phyloP scores from a whole-genome alignment of 1,140 invertebrate species.

The Glossosoma conforme region DNA sequence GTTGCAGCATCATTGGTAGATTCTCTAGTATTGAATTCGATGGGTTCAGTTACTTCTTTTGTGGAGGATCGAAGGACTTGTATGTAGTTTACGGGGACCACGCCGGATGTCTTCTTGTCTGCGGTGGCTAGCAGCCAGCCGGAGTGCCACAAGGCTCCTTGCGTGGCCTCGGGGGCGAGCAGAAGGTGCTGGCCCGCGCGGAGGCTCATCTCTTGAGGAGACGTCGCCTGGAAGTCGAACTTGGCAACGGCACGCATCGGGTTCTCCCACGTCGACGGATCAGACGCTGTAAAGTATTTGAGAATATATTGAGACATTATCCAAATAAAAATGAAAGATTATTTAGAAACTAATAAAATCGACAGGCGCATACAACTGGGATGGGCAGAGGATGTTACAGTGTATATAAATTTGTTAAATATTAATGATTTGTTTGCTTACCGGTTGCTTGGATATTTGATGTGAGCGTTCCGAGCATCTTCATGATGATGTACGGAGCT shows the following conservation, averaged over 20 bases:
- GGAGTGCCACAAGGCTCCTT: slow-evolving; percentile 60
- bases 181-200: slow-evolving; percentile 69
- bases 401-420: neutral
- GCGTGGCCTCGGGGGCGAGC: slow-evolving; percentile 78
- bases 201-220: slow-evolving; percentile 73
- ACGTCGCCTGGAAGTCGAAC: slow-evolving; percentile 70
- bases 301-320: slow-evolving; percentile 24
- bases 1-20: too few species aligned
- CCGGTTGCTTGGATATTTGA: slow-evolving; percentile 51
- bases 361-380: neutral
- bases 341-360: neutral
- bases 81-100: slow-evolving; percentile 80
- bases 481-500: slow-evolving; percentile 89
- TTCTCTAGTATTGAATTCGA: neutral
- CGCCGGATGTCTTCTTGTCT: slow-evolving; percentile 64
- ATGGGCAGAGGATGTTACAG: slow-evolving; percentile 1
- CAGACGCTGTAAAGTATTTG: slow-evolving; percentile 57
- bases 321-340: slow-evolving; percentile 35
- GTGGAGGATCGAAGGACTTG: slow-evolving; percentile 41
- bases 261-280: slow-evolving; percentile 64
- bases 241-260: slow-evolving; percentile 67
- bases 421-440: slow-evolving; percentile 34
- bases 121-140: slow-evolving; percentile 72
- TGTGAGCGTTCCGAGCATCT: slow-evolving; percentile 63
- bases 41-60: too few species aligned